Conservation (phyloP, 2,797 vertebrate genomes). For the Spizella passerina region DNA sequence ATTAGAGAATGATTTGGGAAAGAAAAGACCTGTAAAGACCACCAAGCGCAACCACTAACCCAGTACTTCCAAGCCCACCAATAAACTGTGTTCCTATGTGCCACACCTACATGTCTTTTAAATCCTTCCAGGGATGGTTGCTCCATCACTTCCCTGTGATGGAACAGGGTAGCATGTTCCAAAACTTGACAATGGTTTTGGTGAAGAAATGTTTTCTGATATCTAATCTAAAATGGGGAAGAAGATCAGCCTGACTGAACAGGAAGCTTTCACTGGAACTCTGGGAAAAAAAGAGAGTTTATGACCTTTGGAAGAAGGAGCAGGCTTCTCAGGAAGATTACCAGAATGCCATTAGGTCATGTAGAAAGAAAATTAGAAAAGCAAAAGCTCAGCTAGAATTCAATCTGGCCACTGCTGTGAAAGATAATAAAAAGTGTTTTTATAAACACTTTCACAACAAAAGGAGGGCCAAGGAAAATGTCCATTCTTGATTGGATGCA, state of each 20-base stretch:
- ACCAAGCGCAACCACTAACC: neutral
- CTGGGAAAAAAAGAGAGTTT: neutral
- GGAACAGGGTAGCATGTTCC: neutral
- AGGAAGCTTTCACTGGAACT: neutral
- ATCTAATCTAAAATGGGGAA: neutral
- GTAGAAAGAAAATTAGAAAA: neutral
- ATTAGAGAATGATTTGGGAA: neutral
- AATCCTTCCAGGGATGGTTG: neutral
- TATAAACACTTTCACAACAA: neutral
- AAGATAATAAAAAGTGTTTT: neutral
- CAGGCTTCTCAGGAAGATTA: neutral
- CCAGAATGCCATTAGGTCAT: neutral
- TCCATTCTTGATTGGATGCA: neutral
- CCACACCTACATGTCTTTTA: neutral
- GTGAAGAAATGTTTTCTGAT: neutral
- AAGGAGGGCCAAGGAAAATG: neutral
- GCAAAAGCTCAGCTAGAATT: neutral
- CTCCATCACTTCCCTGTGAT: neutral
- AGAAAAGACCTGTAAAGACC: neutral
- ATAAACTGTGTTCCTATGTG: neutral
- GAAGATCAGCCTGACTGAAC: neutral
- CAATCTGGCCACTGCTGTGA: neutral
- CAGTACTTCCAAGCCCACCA: neutral
- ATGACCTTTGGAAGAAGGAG: neutral
- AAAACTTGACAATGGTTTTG: neutral